Conservation (phyloP, 1,140 invertebrate genomes). For the Leptinotarsa defecta region DNA sequence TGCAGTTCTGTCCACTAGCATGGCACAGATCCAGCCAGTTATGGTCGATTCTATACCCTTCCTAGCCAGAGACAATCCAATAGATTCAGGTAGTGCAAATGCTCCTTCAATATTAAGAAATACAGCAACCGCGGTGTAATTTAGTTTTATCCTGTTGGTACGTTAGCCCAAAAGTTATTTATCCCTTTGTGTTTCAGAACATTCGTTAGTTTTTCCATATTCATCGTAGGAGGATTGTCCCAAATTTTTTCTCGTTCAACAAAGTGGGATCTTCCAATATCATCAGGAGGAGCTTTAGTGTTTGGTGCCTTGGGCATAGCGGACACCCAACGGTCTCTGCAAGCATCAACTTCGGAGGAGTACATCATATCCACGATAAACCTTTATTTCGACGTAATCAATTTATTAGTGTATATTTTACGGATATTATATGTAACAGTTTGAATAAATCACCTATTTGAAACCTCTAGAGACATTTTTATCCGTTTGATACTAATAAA, state of each 20-base stretch:
- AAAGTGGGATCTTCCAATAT: not conserved
- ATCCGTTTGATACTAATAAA: too few relatives aligned
- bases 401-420: slow-evolving; percentile 2
- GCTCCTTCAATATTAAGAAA: too few relatives aligned
- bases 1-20: too few relatives aligned
- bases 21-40: too few relatives aligned
- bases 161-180: too few relatives aligned
- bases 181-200: slow-evolving; percentile 60
- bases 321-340: not conserved
- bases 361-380: not conserved
- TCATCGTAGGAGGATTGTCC: not conserved
- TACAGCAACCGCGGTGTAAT: too few relatives aligned
- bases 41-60: too few relatives aligned
- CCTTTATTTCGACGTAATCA: not conserved
- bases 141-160: too few relatives aligned
- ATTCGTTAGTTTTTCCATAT: not conserved
- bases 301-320: not conserved
- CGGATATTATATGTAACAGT: not conserved
- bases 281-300: not conserved
- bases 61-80: too few relatives aligned
- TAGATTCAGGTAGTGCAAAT: too few relatives aligned
- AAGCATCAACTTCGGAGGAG: not conserved
- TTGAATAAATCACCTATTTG: not conserved
- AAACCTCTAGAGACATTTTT: too few relatives aligned
- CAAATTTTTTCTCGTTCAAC: too few relatives aligned